Evolutionary conservation across 2,888 invertebrate genomes (phyloP).

Genomic region (Drosophila peninsularis): DNA sequence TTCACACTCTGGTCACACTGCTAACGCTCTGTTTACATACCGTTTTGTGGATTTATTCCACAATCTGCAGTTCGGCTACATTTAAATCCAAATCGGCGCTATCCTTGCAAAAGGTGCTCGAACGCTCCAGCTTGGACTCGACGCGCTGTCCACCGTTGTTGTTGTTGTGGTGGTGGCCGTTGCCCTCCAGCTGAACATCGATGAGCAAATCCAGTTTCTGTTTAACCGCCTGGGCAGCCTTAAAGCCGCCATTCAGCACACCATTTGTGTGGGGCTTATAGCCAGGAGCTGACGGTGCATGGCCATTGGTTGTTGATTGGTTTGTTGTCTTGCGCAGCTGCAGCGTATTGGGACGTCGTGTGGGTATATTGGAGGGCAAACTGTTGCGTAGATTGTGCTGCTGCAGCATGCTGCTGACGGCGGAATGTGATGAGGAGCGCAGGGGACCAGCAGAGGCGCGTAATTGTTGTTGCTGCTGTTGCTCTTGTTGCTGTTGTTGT

Average conservation of each 20-base stretch:
- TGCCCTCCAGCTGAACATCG: slow-evolving; percentile 55
- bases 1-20: not conserved
- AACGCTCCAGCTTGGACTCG: slow-evolving; percentile 83
- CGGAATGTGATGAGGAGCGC: slow-evolving; percentile 81
- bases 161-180: slow-evolving; percentile 5
- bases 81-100: slow-evolving; percentile 81
- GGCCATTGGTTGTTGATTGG: slow-evolving; percentile 45
- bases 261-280: slow-evolving; percentile 53
- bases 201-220: slow-evolving; percentile 83
- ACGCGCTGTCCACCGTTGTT: slow-evolving; percentile 44
- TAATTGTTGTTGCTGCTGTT: slow-evolving; percentile 61
- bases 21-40: not conserved
- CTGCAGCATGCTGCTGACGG: slow-evolving; percentile 73
- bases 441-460: slow-evolving; percentile 63
- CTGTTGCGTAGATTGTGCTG: slow-evolving; percentile 78
- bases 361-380: slow-evolving; percentile 83
- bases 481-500: slow-evolving; percentile 42
- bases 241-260: slow-evolving; percentile 67
- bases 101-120: slow-evolving; percentile 85
- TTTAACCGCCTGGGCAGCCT: slow-evolving; percentile 78
- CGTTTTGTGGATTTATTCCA: slow-evolving; percentile 74
- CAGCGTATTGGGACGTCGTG: slow-evolving; percentile 81
- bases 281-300: slow-evolving; percentile 2
- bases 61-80: slow-evolving; percentile 83
- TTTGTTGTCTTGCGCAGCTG: slow-evolving; percentile 78